Evolutionary conservation across 1,140 invertebrate genomes (phyloP).

Genomic region (Drosophila mayri): DNA sequence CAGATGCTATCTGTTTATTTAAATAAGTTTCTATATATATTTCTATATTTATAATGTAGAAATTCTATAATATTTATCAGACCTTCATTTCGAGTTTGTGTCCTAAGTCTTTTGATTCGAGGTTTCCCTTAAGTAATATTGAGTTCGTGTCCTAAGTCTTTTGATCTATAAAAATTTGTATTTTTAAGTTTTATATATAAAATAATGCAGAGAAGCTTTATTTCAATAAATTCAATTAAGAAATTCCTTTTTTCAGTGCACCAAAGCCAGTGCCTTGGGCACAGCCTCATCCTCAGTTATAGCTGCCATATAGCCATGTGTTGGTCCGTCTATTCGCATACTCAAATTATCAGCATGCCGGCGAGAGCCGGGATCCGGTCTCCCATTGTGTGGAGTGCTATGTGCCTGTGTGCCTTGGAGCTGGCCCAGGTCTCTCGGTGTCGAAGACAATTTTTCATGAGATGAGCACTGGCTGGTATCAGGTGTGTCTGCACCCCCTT

Average conservation of each 20-base stretch:
- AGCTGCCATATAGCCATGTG: conserved; percentile 27
- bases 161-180: too few species aligned
- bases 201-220: too few species aligned
- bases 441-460: conserved; percentile 82
- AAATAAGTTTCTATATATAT: background rate
- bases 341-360: conserved; percentile 80
- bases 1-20: background rate
- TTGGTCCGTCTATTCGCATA: conserved; percentile 72
- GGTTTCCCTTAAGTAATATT: too few species aligned
- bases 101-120: conserved; percentile 25
- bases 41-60: conserved; percentile 6
- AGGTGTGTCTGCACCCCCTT: conserved; percentile 55
- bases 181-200: too few species aligned
- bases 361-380: conserved; percentile 39
- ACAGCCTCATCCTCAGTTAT: conserved; percentile 32
- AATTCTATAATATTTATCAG: conserved; percentile 12
- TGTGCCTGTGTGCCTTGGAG: conserved; percentile 31
- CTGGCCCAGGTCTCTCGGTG: conserved; percentile 63
- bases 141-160: too few species aligned
- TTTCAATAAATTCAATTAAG: too few species aligned
- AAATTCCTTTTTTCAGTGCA: background rate
- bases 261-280: conserved; percentile 28
- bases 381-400: conserved; percentile 51
- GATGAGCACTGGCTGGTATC: conserved; percentile 64
- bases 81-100: conserved; percentile 5